phyloP scores from a whole-genome alignment of 2,888 invertebrate species.

The Lasioglossum morio region DNA sequence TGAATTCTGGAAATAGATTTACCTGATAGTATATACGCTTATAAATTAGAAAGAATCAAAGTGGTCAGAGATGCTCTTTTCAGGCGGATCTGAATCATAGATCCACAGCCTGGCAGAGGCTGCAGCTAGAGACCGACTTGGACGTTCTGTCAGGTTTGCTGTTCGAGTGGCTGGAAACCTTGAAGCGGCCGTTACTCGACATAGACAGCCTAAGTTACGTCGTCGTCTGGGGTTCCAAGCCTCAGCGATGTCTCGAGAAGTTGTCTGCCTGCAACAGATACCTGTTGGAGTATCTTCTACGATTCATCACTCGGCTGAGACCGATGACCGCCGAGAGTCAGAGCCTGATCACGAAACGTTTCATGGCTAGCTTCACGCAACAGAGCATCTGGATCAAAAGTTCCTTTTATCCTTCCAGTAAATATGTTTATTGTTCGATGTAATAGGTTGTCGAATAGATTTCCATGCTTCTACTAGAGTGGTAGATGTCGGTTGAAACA shows the following conservation, averaged over 20 bases:
- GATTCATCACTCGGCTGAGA: conserved; percentile 89
- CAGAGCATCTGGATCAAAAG: conserved; percentile 86
- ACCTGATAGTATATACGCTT: background rate
- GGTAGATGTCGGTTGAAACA: background rate
- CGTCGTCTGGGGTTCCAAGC: conserved; percentile 87
- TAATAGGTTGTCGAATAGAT: background rate
- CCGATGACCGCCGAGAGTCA: conserved; percentile 87
- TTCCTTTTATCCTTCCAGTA: conserved; percentile 84
- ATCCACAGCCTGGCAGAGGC: conserved; percentile 88
- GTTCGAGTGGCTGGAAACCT: conserved; percentile 91
- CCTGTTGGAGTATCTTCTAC: conserved; percentile 90
- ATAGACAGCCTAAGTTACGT: conserved; percentile 89
- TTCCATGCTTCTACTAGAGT: background rate
- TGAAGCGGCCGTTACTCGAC: conserved; percentile 89
- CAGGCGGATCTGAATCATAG: conserved; percentile 89
- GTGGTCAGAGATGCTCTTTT: conserved; percentile 17
- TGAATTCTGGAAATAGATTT: background rate
- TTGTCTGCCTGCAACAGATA: conserved; percentile 87
- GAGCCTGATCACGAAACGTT: conserved; percentile 87
- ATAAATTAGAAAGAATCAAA: background rate
- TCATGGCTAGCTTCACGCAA: conserved; percentile 89
- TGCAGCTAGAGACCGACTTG: conserved; percentile 88
- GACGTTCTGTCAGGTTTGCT: conserved; percentile 88
- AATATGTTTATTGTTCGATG: conserved; percentile 27
- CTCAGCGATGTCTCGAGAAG: conserved; percentile 87